phyloP scores from a whole-genome alignment of 2,113 vertebrate genomes.

The Silurus glanis region DNA sequence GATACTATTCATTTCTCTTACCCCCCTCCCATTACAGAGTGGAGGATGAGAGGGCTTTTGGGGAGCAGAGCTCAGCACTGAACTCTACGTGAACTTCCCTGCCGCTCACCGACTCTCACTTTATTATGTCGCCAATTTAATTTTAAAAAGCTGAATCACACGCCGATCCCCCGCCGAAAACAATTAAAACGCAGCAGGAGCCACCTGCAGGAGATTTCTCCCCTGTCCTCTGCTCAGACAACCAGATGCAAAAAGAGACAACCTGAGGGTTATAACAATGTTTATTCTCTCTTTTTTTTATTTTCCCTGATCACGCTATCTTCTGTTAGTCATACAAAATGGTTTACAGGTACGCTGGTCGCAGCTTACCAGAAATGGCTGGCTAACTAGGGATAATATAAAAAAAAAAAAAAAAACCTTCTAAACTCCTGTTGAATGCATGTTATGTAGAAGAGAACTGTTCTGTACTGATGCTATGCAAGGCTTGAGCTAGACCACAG shows the following conservation, averaged over 20 bases:
- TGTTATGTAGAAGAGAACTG: not conserved
- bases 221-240: slow-evolving; percentile 36
- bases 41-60: slow-evolving; percentile 48
- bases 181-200: slow-evolving; percentile 55
- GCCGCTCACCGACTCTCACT: slow-evolving; percentile 36
- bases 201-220: slow-evolving; percentile 38
- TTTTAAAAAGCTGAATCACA: slow-evolving; percentile 54
- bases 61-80: slow-evolving; percentile 45
- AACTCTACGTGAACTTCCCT: slow-evolving; percentile 59
- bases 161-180: slow-evolving; percentile 34
- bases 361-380: slow-evolving; percentile 21
- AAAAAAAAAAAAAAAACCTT: not conserved
- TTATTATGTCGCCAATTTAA: slow-evolving; percentile 50
- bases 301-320: slow-evolving; percentile 41
- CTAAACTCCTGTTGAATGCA: not conserved
- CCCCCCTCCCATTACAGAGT: slow-evolving; percentile 36
- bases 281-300: slow-evolving; percentile 45
- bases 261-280: slow-evolving; percentile 56
- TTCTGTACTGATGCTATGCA: slow-evolving; percentile 5
- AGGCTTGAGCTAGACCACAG: slow-evolving; percentile 16
- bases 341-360: slow-evolving; percentile 37
- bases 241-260: slow-evolving; percentile 41
- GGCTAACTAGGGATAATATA: slow-evolving; percentile 21
- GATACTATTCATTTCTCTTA: slow-evolving; percentile 45
- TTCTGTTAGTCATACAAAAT: slow-evolving; percentile 44